Conservation (phyloP, 2,113 vertebrate genomes). For the Gallinago paraguaiae region DNA sequence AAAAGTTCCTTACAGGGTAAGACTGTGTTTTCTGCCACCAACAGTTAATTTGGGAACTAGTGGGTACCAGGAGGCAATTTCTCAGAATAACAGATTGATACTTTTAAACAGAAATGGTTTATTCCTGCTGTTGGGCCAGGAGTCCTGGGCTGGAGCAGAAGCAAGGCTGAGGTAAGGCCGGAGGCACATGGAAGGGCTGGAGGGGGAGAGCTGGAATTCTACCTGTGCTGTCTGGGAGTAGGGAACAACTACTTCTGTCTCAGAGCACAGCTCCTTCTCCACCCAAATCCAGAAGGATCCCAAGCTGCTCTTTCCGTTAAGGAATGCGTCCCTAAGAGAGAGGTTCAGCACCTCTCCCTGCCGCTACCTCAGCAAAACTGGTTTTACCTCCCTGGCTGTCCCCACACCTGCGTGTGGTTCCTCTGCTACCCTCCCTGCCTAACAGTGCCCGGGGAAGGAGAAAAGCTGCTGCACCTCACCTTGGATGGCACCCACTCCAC, state of each 20-base stretch:
- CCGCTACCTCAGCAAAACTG: neutral
- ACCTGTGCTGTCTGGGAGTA: no score
- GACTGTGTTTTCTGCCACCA: neutral
- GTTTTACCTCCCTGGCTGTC: neutral
- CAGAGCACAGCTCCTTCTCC: neutral
- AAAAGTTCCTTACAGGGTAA: neutral
- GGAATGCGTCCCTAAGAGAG: accelerated
- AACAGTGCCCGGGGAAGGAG: neutral
- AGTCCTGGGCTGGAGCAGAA: neutral
- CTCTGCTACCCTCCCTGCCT: accelerated
- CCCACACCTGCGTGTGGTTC: neutral
- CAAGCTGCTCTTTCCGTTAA: neutral
- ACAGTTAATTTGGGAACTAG: neutral
- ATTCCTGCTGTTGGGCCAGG: neutral
- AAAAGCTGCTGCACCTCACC: neutral
- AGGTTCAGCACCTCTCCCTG: neutral
- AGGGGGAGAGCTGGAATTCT: no score
- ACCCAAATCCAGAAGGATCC: neutral
- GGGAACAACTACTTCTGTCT: neutral
- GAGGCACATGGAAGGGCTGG: no score
- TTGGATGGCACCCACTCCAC: accelerated
- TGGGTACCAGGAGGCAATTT: neutral
- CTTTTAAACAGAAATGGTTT: neutral
- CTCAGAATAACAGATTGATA: neutral
- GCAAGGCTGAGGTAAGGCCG: neutral